These are phyloP conservation scores for Elysia crispata DNA, from an alignment of 2,888 invertebrate species.

Conservation along the genomic window DNA sequence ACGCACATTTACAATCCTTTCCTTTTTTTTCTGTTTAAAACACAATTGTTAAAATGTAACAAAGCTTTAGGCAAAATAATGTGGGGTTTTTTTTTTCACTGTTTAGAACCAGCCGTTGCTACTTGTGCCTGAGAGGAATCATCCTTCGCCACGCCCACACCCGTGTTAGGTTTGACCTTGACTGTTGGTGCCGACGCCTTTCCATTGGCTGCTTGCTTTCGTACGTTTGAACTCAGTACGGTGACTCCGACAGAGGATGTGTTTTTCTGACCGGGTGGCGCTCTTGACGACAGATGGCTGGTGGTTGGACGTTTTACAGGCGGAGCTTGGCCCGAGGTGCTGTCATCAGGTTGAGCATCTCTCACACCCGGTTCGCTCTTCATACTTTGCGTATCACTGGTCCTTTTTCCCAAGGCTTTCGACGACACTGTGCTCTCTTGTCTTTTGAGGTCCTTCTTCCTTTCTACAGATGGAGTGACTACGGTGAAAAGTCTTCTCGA, in stretches of 20 bases:
- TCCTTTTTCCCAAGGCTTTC: no score
- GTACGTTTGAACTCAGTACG: no score
- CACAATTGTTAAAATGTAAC: no score
- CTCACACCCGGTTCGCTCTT: neutral
- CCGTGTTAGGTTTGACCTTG: neutral
- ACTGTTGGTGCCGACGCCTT: neutral
- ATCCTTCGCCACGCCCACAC: no score
- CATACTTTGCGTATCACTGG: slow-evolving; percentile 14
- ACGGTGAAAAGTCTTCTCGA: slow-evolving; percentile 19
- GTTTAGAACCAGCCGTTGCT: no score
- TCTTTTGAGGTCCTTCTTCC: neutral
- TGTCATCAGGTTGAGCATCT: neutral
- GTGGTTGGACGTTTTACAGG: neutral
- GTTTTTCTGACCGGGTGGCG: neutral
- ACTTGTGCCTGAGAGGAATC: no score
- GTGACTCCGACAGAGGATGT: no score
- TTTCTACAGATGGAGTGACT: slow-evolving; percentile 2
- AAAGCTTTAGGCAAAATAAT: no score
- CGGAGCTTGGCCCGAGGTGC: neutral
- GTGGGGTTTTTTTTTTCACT: no score
- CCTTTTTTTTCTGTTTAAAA: no score
- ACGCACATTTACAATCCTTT: no score
- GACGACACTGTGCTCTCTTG: neutral
- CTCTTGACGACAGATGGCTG: neutral
- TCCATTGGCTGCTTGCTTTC: neutral